These are phyloP conservation scores for Hemaris fuciformis DNA, from an alignment of 2,888 invertebrate species.

Conservation along the genomic window DNA sequence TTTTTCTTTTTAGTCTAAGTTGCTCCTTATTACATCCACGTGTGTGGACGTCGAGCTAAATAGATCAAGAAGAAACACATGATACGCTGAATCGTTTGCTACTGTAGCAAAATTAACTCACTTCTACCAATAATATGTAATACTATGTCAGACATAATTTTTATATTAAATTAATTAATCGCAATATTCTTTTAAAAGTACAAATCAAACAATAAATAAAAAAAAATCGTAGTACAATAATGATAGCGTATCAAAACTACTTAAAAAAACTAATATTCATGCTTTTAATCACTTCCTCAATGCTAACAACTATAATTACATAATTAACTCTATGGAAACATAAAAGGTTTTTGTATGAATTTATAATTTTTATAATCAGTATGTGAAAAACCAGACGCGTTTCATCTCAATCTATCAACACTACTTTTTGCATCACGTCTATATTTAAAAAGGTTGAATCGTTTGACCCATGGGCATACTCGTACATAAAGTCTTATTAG, in stretches of 20 bases:
- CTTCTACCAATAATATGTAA: no score
- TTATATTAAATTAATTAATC: no score
- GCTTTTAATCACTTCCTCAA: neutral
- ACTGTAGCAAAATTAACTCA: no score
- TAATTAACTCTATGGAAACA: neutral
- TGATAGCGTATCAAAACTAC: neutral
- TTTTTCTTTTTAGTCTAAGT: no score
- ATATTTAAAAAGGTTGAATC: neutral
- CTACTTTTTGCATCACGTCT: neutral
- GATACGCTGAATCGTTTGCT: no score
- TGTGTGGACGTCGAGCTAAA: no score
- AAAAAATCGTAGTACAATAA: neutral
- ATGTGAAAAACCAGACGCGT: neutral
- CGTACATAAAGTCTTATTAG: no score
- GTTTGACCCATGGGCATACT: neutral
- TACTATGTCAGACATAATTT: no score
- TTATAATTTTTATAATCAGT: neutral
- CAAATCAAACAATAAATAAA: neutral
- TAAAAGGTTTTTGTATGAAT: neutral
- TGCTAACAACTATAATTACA: neutral
- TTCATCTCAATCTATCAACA: neutral
- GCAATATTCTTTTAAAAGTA: neutral
- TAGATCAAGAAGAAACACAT: no score
- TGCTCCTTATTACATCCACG: no score
- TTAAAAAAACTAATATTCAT: slow-evolving; percentile 1